Base-by-base conservation (phyloP, 1,140 invertebrate genomes). In the Cardiocondyla obscurior region DNA sequence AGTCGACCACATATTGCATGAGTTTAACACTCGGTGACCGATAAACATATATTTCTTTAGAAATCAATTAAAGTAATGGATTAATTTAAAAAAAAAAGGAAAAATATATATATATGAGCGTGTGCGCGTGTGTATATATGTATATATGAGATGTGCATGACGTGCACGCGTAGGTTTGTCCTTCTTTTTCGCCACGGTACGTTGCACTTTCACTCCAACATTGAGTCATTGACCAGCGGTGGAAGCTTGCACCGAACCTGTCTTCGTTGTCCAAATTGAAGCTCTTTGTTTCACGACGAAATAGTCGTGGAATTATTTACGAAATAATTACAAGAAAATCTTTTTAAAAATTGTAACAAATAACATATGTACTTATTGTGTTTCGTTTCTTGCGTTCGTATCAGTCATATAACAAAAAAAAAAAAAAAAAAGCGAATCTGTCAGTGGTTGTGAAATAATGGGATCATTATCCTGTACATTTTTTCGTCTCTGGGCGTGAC, bases 151-250 rank as follows among this genome's bases (percentile, higher is more conserved):
- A 36, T 60, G 57, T 36, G 64, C 36, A 55, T 44, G 19, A 83
- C 25, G 81, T 7, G 58, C 10, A 39, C 39, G 55, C 86, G 81
- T 84, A 85, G 81, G 84, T 84, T 88, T 81, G 64, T 88, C 74
- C 57, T 86, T 87, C 69, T 85, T 85, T 85, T 73, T 83, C 62
- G 62, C 25, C 28, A 67, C 44, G 82, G 82, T 57, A 87, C 74
- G 53, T 88, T 83, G 86, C 86, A 89, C 88, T 89, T 89, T 89
- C 88, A 88, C 88, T 89, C 65, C 64, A 60, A 53, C 82, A 84
- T 60, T 74, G 88, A 85, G 88, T 89, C 84, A 88, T 82, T 88
- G 88, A 89, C 88, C 87, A 89, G 67, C 49, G 3, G 73, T 62
- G 51, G 53, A 79, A 65, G 82, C 85, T 88, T 73, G 73, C 53